Evolutionary conservation across 2,113 vertebrate genomes (phyloP).

Genomic region (Perccottus glenii): DNA sequence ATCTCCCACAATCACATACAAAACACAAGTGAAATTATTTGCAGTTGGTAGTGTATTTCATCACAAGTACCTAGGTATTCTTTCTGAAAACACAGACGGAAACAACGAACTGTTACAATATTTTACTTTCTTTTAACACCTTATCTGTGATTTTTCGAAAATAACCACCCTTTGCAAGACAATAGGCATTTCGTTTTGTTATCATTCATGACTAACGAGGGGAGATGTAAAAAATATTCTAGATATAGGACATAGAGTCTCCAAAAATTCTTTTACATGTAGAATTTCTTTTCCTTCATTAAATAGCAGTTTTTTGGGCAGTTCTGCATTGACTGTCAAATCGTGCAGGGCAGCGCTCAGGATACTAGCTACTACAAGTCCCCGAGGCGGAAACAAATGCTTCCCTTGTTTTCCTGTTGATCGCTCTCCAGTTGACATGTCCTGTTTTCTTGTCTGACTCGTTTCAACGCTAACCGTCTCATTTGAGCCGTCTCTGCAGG

Average conservation of each 20-base stretch:
- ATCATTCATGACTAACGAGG: neutral
- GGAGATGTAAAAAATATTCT: neutral
- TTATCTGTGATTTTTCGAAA: slow-evolving; percentile 35
- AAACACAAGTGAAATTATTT: slow-evolving; percentile 59
- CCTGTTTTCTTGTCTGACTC: slow-evolving; percentile 65
- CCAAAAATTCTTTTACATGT: slow-evolving; percentile 21
- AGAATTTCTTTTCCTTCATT: slow-evolving; percentile 64
- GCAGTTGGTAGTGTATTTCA: slow-evolving; percentile 35
- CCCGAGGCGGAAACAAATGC: slow-evolving; percentile 73
- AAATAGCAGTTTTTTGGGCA: slow-evolving; percentile 54
- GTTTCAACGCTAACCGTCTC: slow-evolving; percentile 72
- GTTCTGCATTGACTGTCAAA: slow-evolving; percentile 69
- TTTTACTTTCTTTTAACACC: slow-evolving; percentile 56
- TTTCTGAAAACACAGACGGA: slow-evolving; percentile 67
- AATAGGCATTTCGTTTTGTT: slow-evolving; percentile 14
- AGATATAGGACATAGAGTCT: slow-evolving; percentile 24
- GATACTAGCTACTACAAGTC: slow-evolving; percentile 64
- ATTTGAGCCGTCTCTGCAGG: slow-evolving; percentile 72
- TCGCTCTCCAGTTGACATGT: slow-evolving; percentile 77
- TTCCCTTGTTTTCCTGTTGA: slow-evolving; percentile 77
- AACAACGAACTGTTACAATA: slow-evolving; percentile 48
- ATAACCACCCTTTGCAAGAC: slow-evolving; percentile 41
- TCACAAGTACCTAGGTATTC: slow-evolving; percentile 25
- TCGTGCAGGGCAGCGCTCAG: slow-evolving; percentile 61
- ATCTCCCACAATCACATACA: slow-evolving; percentile 41